Evolutionary conservation across 2,888 invertebrate species (phyloP).

Genomic region (Tubulanus polymorphus): DNA sequence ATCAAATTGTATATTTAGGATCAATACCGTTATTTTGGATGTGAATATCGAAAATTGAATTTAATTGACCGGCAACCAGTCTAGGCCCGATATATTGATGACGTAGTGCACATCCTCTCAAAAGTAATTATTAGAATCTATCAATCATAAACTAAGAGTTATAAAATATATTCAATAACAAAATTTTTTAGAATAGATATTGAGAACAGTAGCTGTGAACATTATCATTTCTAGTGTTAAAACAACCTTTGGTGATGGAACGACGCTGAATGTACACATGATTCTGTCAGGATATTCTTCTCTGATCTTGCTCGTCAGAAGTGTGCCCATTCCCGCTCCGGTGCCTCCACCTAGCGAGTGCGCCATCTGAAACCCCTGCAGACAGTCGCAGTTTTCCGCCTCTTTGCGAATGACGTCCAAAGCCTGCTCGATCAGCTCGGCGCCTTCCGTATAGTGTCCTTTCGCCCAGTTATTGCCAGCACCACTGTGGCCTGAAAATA

Average conservation of each 20-base stretch:
- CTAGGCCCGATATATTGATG: no score
- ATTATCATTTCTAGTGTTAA: no score
- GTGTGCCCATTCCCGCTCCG: slow-evolving; percentile 14
- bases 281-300: slow-evolving; percentile 55
- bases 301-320: slow-evolving; percentile 8
- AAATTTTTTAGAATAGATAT: no score
- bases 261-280: slow-evolving; percentile 91
- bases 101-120: no score
- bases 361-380: slow-evolving; percentile 5
- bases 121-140: no score
- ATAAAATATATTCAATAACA: no score
- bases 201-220: no score
- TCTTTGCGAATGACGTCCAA: slow-evolving; percentile 9
- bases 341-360: slow-evolving; percentile 1
- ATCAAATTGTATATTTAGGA: no score
- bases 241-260: slow-evolving; percentile 75
- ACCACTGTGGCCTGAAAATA: not conserved
- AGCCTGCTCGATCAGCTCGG: slow-evolving; percentile 13
- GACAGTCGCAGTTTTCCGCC: slow-evolving; percentile 6
- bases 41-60: no score
- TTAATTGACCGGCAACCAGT: no score
- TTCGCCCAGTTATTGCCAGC: slow-evolving; percentile 1
- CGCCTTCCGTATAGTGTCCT: slow-evolving; percentile 12
- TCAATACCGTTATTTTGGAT: no score
- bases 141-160: no score